Percentiles rank a stretch among this genome's conserved stretches.
Conservation (phyloP, 35 echinoderm and acorn worm genomes). For the Strongylocentrotus purpuratus region DNA sequence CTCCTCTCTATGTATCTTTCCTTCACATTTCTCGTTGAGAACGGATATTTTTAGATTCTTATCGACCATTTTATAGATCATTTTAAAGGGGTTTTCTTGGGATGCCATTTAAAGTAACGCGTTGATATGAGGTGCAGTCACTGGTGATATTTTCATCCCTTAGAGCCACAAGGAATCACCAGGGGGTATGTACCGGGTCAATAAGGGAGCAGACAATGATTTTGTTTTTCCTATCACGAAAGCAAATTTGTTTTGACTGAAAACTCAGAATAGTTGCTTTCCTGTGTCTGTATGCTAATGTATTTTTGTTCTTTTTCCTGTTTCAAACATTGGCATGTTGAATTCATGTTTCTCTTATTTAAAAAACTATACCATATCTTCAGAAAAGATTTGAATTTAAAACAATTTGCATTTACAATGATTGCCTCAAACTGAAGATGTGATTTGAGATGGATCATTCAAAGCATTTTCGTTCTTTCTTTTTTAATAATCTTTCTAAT, state of each 20-base stretch:
- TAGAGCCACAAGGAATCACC: background rate
- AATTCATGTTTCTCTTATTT: too few relatives aligned
- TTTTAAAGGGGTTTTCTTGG: background rate
- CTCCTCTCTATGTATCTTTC: background rate
- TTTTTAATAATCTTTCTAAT: too few relatives aligned
- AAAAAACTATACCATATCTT: too few relatives aligned
- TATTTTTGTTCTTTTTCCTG: background rate
- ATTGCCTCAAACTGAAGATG: too few relatives aligned
- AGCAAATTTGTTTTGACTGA: background rate
- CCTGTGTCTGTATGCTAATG: background rate
- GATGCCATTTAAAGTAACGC: background rate
- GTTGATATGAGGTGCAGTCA: background rate
- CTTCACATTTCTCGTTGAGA: background rate
- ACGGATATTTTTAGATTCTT: background rate
- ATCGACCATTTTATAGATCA: background rate
- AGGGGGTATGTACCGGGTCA: background rate
- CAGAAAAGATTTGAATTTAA: too few relatives aligned
- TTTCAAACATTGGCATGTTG: too few relatives aligned
- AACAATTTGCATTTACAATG: too few relatives aligned
- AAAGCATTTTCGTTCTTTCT: too few relatives aligned
- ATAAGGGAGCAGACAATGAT: background rate
- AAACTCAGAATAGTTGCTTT: background rate
- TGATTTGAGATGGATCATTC: too few relatives aligned
- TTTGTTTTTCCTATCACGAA: background rate
- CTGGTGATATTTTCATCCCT: background rate